phyloP scores from a whole-genome alignment of 2,888 invertebrate species.

The Trichogramma dendrolimi region DNA sequence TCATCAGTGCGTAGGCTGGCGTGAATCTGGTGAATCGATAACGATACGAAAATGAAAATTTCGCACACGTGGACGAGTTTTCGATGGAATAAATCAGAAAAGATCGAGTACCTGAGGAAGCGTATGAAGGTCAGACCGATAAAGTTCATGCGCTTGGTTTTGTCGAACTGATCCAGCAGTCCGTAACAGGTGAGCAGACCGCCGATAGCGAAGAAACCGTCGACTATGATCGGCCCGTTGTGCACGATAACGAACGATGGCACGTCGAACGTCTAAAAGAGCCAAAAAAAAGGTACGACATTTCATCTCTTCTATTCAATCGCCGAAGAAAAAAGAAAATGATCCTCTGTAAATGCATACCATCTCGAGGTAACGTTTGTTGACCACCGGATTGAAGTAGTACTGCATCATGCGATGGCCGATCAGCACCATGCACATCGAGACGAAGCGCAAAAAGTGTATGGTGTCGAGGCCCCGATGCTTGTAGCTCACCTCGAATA shows the following conservation, averaged over 20 bases:
- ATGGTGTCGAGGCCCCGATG: slow-evolving; percentile 40
- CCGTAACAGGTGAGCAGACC: slow-evolving; percentile 38
- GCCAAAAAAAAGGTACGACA: not conserved
- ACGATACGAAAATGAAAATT: not conserved
- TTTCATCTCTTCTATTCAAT: not conserved
- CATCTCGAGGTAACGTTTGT: slow-evolving; percentile 13
- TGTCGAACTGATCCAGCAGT: slow-evolving; percentile 36
- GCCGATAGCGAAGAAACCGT: slow-evolving; percentile 38
- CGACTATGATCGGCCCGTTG: slow-evolving; percentile 36
- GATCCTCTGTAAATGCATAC: slow-evolving; percentile 4
- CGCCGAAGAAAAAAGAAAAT: not conserved
- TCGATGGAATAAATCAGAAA: not conserved
- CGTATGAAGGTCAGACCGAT: slow-evolving; percentile 7
- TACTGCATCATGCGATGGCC: slow-evolving; percentile 38
- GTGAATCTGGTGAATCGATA: slow-evolving; percentile 34
- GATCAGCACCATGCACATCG: slow-evolving; percentile 31
- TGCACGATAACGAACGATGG: slow-evolving; percentile 27
- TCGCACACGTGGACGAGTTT: not conserved
- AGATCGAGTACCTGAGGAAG: not conserved
- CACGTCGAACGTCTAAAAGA: slow-evolving; percentile 15
- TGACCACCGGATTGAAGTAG: slow-evolving; percentile 13
- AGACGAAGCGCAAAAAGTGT: slow-evolving; percentile 36
- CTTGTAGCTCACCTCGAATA: slow-evolving; percentile 30
- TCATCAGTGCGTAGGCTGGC: slow-evolving; percentile 37
- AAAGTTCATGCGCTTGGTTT: slow-evolving; percentile 29